Conservation (phyloP, 2,888 invertebrate genomes). For the Junonia oenone region DNA sequence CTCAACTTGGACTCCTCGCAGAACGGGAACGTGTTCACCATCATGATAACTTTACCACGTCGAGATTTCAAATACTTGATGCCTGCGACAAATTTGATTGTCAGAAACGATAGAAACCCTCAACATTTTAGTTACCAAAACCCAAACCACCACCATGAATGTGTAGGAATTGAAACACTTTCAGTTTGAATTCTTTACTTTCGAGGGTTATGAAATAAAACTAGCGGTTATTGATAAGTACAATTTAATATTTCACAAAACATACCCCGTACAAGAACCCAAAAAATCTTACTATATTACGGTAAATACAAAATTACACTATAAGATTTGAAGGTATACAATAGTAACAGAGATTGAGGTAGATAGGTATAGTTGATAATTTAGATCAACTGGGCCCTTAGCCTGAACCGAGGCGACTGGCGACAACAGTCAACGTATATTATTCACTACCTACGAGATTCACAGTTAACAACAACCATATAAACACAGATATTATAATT, state of each 20-base stretch:
- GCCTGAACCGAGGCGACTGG: conserved; percentile 56
- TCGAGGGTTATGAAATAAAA: conserved; percentile 49
- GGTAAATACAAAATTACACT: conserved; percentile 75
- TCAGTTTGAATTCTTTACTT: background rate
- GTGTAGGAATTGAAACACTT: background rate
- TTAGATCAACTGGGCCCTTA: conserved; percentile 34
- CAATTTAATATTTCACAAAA: conserved; percentile 79
- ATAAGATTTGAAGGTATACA: conserved; percentile 59
- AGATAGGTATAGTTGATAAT: conserved; percentile 45
- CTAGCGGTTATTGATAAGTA: conserved; percentile 74
- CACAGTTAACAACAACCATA: conserved; percentile 41
- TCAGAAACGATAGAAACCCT: conserved; percentile 38
- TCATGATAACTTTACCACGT: conserved; percentile 75
- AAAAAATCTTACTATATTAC: conserved; percentile 67
- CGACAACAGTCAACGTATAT: conserved; percentile 30
- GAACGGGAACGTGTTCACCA: conserved; percentile 77
- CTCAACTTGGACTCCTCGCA: conserved; percentile 75
- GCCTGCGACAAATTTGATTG: conserved; percentile 58
- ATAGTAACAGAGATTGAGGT: conserved; percentile 68
- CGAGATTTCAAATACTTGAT: conserved; percentile 74
- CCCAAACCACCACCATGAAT: conserved; percentile 24
- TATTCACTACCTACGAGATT: conserved; percentile 58
- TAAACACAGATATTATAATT: conserved; percentile 23
- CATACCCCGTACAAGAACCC: conserved; percentile 74
- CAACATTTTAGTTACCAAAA: background rate